Evolutionary conservation across 2,113 vertebrate genomes (phyloP).

Genomic region (Dromiciops gliroides): DNA sequence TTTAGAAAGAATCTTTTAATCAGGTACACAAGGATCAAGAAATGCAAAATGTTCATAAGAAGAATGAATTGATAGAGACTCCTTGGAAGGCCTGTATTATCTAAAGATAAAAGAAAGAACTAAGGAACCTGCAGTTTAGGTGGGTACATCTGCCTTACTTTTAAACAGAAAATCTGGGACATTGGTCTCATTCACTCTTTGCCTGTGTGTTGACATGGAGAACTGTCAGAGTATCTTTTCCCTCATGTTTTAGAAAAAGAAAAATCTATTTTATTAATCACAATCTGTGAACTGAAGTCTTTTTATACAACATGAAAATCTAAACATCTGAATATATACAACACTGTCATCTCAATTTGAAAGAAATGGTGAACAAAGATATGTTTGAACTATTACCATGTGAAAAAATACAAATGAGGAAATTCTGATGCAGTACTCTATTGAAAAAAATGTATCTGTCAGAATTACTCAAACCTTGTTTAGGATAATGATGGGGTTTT

Average conservation of each 20-base stretch:
- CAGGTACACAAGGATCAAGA: too few species aligned
- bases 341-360: too few species aligned
- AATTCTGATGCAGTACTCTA: too few species aligned
- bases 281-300: background rate
- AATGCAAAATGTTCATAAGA: background rate
- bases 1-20: too few species aligned
- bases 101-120: conserved; percentile 17
- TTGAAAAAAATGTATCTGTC: too few species aligned
- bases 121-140: background rate
- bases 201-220: background rate
- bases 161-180: background rate
- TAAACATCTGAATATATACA: background rate
- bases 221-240: background rate
- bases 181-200: background rate
- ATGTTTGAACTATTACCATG: too few species aligned
- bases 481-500: too few species aligned
- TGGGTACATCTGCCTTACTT: background rate
- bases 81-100: background rate
- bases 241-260: background rate
- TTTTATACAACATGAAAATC: background rate
- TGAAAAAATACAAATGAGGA: too few species aligned
- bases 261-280: background rate
- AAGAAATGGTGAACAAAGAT: too few species aligned
- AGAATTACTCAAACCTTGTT: too few species aligned
- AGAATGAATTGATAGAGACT: background rate